These are phyloP conservation scores for Parnassius apollo DNA, from an alignment of 2,888 invertebrate species.

Conservation along the genomic window DNA sequence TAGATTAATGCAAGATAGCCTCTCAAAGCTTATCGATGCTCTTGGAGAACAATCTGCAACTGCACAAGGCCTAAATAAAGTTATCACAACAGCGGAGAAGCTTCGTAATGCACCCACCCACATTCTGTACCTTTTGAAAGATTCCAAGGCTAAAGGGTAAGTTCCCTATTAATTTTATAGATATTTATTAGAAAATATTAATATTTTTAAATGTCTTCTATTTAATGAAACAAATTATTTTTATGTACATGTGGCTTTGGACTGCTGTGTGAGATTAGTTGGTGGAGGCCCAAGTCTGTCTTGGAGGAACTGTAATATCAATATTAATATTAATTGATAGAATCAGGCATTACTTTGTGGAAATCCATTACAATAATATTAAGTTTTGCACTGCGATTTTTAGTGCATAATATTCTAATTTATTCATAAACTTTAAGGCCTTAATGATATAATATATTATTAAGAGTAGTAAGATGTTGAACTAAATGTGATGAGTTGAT, in stretches of 20 bases:
- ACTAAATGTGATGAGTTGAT: too few relatives aligned
- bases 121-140: conserved; percentile 72
- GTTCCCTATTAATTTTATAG: conserved; percentile 27
- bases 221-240: background rate
- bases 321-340: too few relatives aligned
- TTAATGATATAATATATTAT: too few relatives aligned
- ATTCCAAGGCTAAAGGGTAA: conserved; percentile 48
- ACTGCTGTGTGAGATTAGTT: background rate
- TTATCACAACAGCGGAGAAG: conserved; percentile 87
- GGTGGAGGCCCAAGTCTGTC: background rate
- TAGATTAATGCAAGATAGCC: conserved; percentile 50
- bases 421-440: too few relatives aligned
- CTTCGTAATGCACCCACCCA: conserved; percentile 65
- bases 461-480: too few relatives aligned
- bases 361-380: too few relatives aligned
- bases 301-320: background rate
- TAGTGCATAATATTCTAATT: too few relatives aligned
- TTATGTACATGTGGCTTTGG: background rate
- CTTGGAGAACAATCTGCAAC: conserved; percentile 87
- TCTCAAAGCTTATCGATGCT: conserved; percentile 83
- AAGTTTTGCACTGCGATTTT: too few relatives aligned
- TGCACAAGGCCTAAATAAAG: conserved; percentile 87
- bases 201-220: background rate
- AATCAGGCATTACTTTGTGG: too few relatives aligned
- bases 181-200: background rate